Evolutionary conservation across 2,888 invertebrate genomes (phyloP), one percentile per base, ranked within the genome.

Genomic region (Orthosia cruda): DNA sequence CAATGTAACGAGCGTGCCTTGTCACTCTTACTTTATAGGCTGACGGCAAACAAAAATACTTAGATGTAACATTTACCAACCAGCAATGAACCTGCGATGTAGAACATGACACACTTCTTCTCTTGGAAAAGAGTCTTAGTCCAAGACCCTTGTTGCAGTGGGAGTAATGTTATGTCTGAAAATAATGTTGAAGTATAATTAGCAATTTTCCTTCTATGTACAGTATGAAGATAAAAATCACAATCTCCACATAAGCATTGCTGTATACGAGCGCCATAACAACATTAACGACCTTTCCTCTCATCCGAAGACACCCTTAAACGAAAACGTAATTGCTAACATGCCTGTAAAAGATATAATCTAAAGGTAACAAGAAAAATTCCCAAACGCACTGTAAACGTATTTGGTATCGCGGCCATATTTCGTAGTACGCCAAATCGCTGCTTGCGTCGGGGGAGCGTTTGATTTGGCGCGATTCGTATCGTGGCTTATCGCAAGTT

Each of bases 331-430:
- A 87, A 87, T 87, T 87, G 83, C 81, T 71, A 71, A 78, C 75
- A 75, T 77, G 80, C 77, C 76, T 74, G 74, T 58, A 59, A 4
- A 57, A 83, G 87, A 87, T 87, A 85, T 83, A 78, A 87, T 87
- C 88, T 83, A 63, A 71, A 80, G 78, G 82, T 83, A 90, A 91
- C 88, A 90, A 89, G 90, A 90, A 92, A 91, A 88, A 91, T 89
- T 93, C 94, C 94, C 94, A 83, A 89, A 91, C 89, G 93, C 90
- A 92, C 91, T 91, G 93, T 95, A 94, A 94, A 93, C 91, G 92
- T 92, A 92, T 93, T 92, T 87, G 86, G 86, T 85, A 87, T 87
- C 84, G 84, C 88, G 89, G 88, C 91, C 91, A 93, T 94, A 94
- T 95, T 94, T 95, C 63, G 72, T 92, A 90, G 88, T 91, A 91